Evolutionary conservation across 2,797 vertebrate genomes (phyloP).

Genomic region (Pantherophis alleghaniensis): DNA sequence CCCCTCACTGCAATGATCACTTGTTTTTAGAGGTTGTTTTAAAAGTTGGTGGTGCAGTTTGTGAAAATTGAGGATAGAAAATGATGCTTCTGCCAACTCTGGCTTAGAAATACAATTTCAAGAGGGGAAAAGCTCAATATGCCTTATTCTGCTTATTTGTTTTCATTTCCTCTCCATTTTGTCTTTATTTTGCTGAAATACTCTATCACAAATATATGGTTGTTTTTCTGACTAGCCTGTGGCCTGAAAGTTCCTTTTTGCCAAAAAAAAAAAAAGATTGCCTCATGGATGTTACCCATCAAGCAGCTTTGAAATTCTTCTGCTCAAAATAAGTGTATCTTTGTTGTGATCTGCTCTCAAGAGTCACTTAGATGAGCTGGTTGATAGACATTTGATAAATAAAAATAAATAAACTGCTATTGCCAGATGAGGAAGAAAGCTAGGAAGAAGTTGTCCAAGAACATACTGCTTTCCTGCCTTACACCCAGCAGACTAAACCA

Average conservation of each 20-base stretch:
- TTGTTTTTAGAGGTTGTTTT: conserved; percentile 58
- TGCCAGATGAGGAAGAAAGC: neutral
- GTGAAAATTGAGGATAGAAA: conserved; percentile 60
- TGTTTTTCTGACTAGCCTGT: conserved; percentile 24
- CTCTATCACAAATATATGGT: conserved; percentile 34
- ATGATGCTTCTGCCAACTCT: conserved; percentile 34
- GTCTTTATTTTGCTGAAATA: conserved; percentile 39
- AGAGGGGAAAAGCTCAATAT: neutral
- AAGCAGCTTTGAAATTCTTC: conserved; percentile 40
- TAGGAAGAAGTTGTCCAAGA: neutral
- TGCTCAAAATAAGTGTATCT: neutral
- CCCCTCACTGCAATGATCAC: conserved; percentile 33
- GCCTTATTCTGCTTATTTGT: neutral
- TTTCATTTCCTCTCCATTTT: conserved; percentile 1
- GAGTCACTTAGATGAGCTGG: neutral
- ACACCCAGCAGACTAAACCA: neutral
- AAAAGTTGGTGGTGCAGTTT: conserved; percentile 54
- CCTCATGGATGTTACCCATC: conserved; percentile 17
- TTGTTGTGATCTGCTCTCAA: neutral
- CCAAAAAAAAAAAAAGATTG: conserved; percentile 26
- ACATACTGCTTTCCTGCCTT: neutral
- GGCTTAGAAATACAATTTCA: conserved; percentile 61
- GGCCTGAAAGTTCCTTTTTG: neutral
- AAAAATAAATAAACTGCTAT: neutral
- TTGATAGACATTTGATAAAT: neutral